Base-by-base conservation (phyloP, 2,797 vertebrate genomes). In the Gymnoscopelus braueri region DNA sequence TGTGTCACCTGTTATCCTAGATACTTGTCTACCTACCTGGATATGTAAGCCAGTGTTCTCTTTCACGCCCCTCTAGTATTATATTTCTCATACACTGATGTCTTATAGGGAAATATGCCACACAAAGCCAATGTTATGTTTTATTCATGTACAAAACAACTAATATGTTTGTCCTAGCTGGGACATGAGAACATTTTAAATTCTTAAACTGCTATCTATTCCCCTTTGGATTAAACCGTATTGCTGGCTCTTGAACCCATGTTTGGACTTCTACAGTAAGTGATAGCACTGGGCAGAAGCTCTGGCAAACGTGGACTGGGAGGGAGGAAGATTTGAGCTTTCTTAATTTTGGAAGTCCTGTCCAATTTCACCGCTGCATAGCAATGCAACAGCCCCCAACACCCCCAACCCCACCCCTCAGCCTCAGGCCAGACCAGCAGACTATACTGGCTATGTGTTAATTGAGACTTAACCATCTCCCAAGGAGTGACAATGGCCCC, bases 391-490 rank as follows among this genome's bases (percentile, higher is more conserved):
- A 49, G 57, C 24, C 57, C 51, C 67, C 49, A 72, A 49, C 19
- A 19, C 19, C 19, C 19, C 26, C 51, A 64, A 39, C 68, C 19
- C 51, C 11, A 32, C 54, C 66, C 49, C 62, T 74, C 57, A 57
- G 26, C 53, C 39, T 67, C 15, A 44, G 69, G 67, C 48, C 72
- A 59, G 60, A 15, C 51, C 69, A 78, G 48, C 69, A 78, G 48
- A 23, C 74, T 59, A 58, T 72, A 61, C 65, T 39, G 12, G 58
- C 74, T 61, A 60, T 74, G 84, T 83, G 87, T 72, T 89, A 82
- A 89, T 76, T 83, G 77, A 77, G 75, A 84, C 56, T 67, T 39
- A 71, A 58, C 56, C 67, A 65, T 74, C 77, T 84, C 76, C 85
- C 80, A 80, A 85, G 72, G 69, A 69, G 78, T 74, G 79, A 77